Evolutionary conservation across 1,140 invertebrate genomes (phyloP), one percentile per base, ranked within the genome.

Genomic region (Apis cerana): DNA sequence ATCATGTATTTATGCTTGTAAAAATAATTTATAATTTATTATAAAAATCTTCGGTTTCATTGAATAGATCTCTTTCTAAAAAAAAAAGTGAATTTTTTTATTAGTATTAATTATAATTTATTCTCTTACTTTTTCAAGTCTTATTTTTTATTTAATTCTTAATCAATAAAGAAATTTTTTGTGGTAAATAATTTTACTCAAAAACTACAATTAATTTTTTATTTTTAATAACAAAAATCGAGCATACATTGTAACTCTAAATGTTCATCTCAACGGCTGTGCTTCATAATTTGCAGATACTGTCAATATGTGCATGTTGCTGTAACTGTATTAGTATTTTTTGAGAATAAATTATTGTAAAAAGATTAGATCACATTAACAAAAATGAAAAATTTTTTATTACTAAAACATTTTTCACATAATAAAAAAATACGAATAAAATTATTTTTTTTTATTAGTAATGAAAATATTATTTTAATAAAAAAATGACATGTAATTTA

Each of bases 261-360:
- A 82, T 77, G 75, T 82, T 82, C 67, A 82, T 82, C 80, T 78
- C 75, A 70, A 82, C 50, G 75, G 75, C 75, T 82, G 80, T 82
- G 80, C 75, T 82, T 52, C 50, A 56, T 78, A 70, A 82, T 62
- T 78, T 76, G 62, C 72, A 68, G 54, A 58, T 52, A 69, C 54
- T 62, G 43, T 27, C 50, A 52, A 48, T 58, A 33, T 33, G 7
- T 56, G 3, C 9, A 43, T 58, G 52, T 75, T 50, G 62, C n/a
- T 67, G 48, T 78, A 70, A 70, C 58, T 69, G 75, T 50, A 7
- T 19, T 12, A 43, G 19, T 67, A 67, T 67, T 19, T 50, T 75
- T 65, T 61, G n/a, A 43, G 52, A 67, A 75, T 75, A 75, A 81
- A 80, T 52, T 48, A 11, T 19, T 43, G 10, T 56, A 80, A 80